A percentile compares a stretch with the other conserved stretches of the same genome.
Evolutionary conservation across 2,888 invertebrate genomes (phyloP).

Genomic region (Mythimna ferrago): DNA sequence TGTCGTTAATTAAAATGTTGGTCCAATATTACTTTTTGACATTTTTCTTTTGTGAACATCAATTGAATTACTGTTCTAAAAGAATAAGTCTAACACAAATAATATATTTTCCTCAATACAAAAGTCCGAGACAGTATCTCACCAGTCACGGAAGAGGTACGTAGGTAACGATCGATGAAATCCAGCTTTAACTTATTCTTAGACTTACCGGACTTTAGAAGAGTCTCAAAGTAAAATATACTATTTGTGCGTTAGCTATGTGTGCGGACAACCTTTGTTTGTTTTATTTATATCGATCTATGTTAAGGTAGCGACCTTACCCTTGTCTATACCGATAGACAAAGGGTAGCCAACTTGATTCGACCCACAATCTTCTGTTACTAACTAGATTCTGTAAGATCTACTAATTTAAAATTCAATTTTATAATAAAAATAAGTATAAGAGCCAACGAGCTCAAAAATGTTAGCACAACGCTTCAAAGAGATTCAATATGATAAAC

Average conservation of each 20-base stretch:
- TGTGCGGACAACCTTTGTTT: background rate
- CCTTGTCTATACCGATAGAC: too few species aligned
- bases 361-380: too few species aligned
- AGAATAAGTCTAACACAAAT: too few species aligned
- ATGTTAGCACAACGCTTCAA: too few species aligned
- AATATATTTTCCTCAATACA: background rate
- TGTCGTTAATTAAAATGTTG: too few species aligned
- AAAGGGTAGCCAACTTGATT: too few species aligned
- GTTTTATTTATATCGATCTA: background rate
- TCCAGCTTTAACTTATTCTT: slow-evolving; percentile 28
- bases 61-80: background rate
- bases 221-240: background rate
- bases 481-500: too few species aligned
- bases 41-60: background rate
- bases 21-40: too few species aligned
- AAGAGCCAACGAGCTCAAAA: too few species aligned
- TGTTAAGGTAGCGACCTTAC: background rate
- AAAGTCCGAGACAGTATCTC: background rate
- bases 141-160: background rate
- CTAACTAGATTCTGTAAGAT: too few species aligned
- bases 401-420: too few species aligned
- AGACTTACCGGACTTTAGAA: background rate
- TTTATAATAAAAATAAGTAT: too few species aligned
- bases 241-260: background rate
- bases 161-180: slow-evolving; percentile 16